Evolutionary conservation across 2,113 vertebrate species (phyloP), one percentile per base, ranked within the genome.

Genomic region (Oxyura jamaicensis): DNA sequence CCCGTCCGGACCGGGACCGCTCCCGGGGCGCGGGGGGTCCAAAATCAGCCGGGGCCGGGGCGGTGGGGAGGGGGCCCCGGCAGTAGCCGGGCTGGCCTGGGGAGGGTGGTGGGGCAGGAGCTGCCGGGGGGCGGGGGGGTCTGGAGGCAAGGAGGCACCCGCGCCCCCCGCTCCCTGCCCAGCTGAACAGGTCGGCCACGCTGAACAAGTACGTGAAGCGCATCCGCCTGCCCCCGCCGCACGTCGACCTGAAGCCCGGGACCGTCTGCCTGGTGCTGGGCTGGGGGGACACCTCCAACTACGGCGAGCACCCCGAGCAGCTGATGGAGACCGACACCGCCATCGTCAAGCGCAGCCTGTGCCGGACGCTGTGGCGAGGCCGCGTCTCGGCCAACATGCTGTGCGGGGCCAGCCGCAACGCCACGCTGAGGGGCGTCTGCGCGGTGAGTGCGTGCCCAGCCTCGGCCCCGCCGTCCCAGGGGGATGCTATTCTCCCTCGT

Each of bases 281-380:
- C 44, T 98, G 98, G 98, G 98, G 98, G 21, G 95, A 91, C 16
- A 33, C 13, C 48, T 97, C 97, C 9, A 91, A 97, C 91, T 96
- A 83, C 0, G 95, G 94, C 2, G 93, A 97, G 1, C 13, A 2
- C 6, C 96, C 96, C 0, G 4, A 60, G 0, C 86, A 83, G 60
- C 97, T 98, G 90, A 98, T 98, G 98, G 97, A 98, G 79, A 95
- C 95, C 3, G 5, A 60, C 39, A 97, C 96, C 31, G 95, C 86
- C 6, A 83, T 98, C 4, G 20, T 98, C 52, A 92, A 48, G 59
- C 19, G 94, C 13, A 76, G 44, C 5, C 6, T 42, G 16, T 98
- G 98, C 92, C 97, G 96, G 3, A 72, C 86, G 3, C 97, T 97
- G 26, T 98, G 97, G 98, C 28, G 1, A 5, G 97, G 97, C 60